Evolutionary conservation across 2,888 invertebrate genomes (phyloP), one percentile per base, ranked within the genome.

Genomic region (Poecilobothrus nobilitatus): DNA sequence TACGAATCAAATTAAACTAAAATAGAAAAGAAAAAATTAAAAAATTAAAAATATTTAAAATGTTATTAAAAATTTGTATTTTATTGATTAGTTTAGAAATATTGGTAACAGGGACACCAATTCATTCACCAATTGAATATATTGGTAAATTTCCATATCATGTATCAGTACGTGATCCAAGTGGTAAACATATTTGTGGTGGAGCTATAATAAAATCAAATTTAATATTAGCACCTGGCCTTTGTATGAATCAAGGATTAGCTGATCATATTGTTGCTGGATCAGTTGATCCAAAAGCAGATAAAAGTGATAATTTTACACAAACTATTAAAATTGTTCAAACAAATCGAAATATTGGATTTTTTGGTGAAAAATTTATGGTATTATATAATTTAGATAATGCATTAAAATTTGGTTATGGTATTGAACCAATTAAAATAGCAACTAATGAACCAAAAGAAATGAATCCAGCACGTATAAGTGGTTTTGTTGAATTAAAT

Each of bases 81-180:
- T 53, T 53, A 4, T 6, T 53, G 1, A 18, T 18, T 2, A 53
- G 5, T 53, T 53, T 53, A 9, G 15, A 53, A 18, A 12, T 15
- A 53, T 18, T 53, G 6, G 53, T 53, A 53, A 15, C n/a, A n/a
- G 15, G 12, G 1, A 53, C 53, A 9, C 53, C 53, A 53, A 53
- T 53, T 18, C 53, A 53, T 53, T 53, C 53, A 53, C 53, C 53
- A 53, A 18, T 53, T 53, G 53, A 53, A 53, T 53, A 53, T 53
- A 53, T 53, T 53, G 53, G 53, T 15, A 53, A 53, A 53, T 53
- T 53, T 53, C 53, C 53, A 53, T 53, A 53, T 53, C 53, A 53
- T 53, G 53, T 53, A 53, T 53, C 53, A 18, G n/a, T 53, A 4
- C 53, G 53, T 15, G 53, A 53, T 53, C 5, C 6, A 18, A 53